phyloP scores from a whole-genome alignment of 2,797 vertebrate species.

The Sebastes baramenuke region DNA sequence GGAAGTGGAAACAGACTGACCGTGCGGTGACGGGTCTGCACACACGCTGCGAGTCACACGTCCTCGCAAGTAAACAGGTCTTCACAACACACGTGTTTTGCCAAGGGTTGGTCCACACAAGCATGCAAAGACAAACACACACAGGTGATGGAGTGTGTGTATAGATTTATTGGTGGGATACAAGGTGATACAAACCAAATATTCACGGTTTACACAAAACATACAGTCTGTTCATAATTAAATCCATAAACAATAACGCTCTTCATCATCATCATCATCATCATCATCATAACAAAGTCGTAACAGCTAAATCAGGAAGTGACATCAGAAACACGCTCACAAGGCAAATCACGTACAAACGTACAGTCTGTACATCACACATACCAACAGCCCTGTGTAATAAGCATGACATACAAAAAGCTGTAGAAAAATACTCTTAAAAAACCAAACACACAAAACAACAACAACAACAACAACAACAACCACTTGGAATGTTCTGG shows the following conservation, averaged over 20 bases:
- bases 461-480: constrained; percentile 57
- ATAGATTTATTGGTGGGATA: constrained; percentile 50
- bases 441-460: constrained; percentile 86
- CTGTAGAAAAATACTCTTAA: constrained; percentile 90
- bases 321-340: constrained; percentile 28
- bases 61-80: too few relatives aligned
- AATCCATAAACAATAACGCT: constrained; percentile 9
- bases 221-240: constrained; percentile 25
- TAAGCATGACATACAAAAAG: constrained; percentile 76
- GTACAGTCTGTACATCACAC: too few relatives aligned
- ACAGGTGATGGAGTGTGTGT: constrained; percentile 8
- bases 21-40: neutral
- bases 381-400: constrained; percentile 31
- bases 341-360: constrained; percentile 5
- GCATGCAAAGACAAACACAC: constrained; percentile 5
- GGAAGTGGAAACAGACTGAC: constrained; percentile 59
- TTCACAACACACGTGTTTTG: neutral
- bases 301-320: constrained; percentile 37
- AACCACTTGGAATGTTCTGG: constrained; percentile 82
- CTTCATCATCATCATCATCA: constrained; percentile 9
- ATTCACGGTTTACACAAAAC: constrained; percentile 44
- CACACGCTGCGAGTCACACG: too few relatives aligned
- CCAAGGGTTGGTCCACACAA: neutral
- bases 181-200: constrained; percentile 50
- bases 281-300: neutral